Conservation (phyloP, 2,113 vertebrate genomes). For the Plecturocebus donacophilus region DNA sequence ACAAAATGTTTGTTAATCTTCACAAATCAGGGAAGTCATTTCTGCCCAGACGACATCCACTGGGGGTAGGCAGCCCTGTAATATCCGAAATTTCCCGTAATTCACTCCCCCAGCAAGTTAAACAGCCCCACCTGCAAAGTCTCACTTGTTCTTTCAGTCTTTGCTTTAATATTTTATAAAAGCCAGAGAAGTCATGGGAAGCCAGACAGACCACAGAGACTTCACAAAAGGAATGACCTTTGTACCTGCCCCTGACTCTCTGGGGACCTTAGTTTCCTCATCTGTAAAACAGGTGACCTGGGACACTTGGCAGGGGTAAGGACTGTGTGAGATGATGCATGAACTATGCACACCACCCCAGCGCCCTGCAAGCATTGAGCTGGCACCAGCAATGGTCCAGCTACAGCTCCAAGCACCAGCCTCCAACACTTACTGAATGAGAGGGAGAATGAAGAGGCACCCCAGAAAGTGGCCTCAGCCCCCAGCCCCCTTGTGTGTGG, state of each 20-base stretch:
- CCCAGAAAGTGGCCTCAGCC: background rate
- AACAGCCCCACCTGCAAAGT: background rate
- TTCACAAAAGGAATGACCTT: background rate
- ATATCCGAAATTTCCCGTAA: background rate
- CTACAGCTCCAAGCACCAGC: background rate
- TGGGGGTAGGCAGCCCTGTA: no score
- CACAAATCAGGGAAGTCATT: rapidly evolving
- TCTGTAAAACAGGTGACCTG: background rate
- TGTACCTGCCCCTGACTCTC: background rate
- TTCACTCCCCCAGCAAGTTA: background rate
- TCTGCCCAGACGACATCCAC: background rate
- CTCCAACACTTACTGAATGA: no score
- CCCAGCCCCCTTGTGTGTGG: rapidly evolving
- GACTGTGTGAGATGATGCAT: background rate
- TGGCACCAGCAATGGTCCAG: background rate
- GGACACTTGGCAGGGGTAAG: background rate
- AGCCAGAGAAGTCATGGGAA: background rate
- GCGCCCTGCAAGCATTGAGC: background rate
- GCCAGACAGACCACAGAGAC: no score
- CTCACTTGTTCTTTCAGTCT: background rate
- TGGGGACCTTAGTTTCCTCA: background rate
- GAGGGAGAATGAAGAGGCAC: background rate
- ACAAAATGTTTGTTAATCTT: background rate
- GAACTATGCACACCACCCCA: background rate
- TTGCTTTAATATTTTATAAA: background rate